A percentile compares a stretch with the other conserved stretches of the same genome.
These are phyloP conservation scores for Spicauda simplicius DNA, from an alignment of 2,888 invertebrate genomes.

Conservation along the genomic window DNA sequence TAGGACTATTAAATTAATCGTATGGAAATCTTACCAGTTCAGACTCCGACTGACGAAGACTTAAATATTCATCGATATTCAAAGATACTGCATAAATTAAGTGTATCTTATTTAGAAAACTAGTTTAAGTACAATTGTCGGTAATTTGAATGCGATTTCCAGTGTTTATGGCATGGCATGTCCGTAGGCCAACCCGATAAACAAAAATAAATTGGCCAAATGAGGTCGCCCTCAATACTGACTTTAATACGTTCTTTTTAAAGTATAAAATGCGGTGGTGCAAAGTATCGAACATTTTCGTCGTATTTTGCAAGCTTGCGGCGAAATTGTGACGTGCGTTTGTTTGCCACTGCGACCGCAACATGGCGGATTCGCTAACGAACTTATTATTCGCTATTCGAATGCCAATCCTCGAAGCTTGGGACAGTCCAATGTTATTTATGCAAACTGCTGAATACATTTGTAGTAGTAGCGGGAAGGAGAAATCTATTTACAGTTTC, in stretches of 20 bases:
- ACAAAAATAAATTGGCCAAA: conserved; percentile 50
- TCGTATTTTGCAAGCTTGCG: conserved; percentile 51
- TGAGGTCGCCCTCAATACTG: conserved; percentile 38
- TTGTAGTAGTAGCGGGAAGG: neutral
- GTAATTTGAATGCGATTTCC: conserved; percentile 45
- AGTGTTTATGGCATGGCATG: conserved; percentile 49
- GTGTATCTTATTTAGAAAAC: neutral
- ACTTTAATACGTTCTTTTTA: conserved; percentile 41
- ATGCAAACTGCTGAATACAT: conserved; percentile 41
- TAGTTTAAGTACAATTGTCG: conserved; percentile 42
- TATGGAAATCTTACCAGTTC: too few relatives aligned
- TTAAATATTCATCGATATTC: too few relatives aligned
- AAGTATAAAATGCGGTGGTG: conserved; percentile 44
- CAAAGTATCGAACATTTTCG: conserved; percentile 41
- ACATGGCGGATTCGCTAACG: conserved; percentile 63
- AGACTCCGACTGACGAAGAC: too few relatives aligned
- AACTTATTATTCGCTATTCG: conserved; percentile 71
- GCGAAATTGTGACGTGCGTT: conserved; percentile 60
- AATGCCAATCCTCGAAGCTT: conserved; percentile 54
- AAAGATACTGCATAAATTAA: too few relatives aligned
- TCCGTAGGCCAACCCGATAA: conserved; percentile 51
- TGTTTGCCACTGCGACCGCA: conserved; percentile 58
- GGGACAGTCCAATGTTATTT: conserved; percentile 40
- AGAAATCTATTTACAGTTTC: too few relatives aligned
- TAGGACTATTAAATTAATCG: too few relatives aligned